A percentile compares a stretch with the other conserved stretches of the same genome.
phyloP scores from a whole-genome alignment of 2,888 invertebrate genomes.

The Polia nebulosa region DNA sequence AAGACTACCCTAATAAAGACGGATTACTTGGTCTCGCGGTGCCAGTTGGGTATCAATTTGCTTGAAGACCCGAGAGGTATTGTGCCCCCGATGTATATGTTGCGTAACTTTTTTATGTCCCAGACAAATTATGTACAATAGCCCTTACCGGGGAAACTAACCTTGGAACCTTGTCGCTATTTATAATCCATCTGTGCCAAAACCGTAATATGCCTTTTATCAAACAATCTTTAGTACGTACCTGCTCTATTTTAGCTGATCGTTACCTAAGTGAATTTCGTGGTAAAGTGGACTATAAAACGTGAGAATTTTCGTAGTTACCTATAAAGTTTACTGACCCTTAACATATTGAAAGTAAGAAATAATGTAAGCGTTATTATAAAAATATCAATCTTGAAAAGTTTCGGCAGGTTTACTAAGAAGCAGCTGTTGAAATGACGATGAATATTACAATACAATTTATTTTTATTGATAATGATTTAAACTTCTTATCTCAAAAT shows the following conservation, averaged over 20 bases:
- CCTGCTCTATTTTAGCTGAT: conserved; percentile 61
- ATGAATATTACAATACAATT: conserved; percentile 20
- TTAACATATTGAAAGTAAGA: conserved; percentile 35
- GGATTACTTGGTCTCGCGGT: conserved; percentile 80
- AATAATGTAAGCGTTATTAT: conserved; percentile 27
- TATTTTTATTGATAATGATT: conserved; percentile 40
- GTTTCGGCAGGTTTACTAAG: neutral
- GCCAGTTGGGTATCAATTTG: conserved; percentile 79
- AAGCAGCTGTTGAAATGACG: conserved; percentile 15
- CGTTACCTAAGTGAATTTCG: conserved; percentile 63
- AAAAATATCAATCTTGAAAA: conserved; percentile 32
- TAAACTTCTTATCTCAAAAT: conserved; percentile 43
- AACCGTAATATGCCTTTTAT: conserved; percentile 65
- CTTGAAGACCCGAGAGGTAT: conserved; percentile 65
- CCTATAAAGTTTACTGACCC: conserved; percentile 54
- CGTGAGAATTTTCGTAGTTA: conserved; percentile 41
- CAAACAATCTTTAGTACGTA: conserved; percentile 65
- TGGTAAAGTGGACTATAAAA: conserved; percentile 55
- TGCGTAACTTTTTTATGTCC: conserved; percentile 58
- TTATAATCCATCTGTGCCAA: conserved; percentile 62
- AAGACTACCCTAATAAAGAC: conserved; percentile 86
- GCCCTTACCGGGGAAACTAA: conserved; percentile 47
- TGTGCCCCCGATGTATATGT: conserved; percentile 53
- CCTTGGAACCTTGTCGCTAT: conserved; percentile 61
- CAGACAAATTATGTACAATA: conserved; percentile 62